Evolutionary conservation across 2,113 vertebrate genomes (phyloP), one percentile per base, ranked within the genome.

Genomic region (Eulemur macaco): DNA sequence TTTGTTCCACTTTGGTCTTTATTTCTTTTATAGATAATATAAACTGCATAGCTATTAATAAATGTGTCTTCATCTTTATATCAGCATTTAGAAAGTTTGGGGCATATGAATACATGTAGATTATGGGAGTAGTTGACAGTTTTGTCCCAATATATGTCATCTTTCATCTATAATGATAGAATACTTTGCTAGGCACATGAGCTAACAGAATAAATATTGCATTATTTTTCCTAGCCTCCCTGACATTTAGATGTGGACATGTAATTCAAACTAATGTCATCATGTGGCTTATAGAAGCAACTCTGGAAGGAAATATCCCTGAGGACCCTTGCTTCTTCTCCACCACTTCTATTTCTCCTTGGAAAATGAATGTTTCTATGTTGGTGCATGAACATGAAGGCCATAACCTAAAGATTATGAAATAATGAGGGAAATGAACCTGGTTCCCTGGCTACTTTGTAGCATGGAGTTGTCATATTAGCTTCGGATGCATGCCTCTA

Each of bases 61-160:
- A 18, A 56, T 45, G 27, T 27, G 11, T 45, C 3, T 42, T 66
- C 3, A 52, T 6, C 14, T 78, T 42, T 69, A 12, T 47, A 21
- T 29, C 13, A 21, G n/a, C 14, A 73, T 64, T 78, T 85, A 74
- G 56, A 73, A 64, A 85, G 12, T 0, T 7, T 37, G 4, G 14
- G 37, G 3, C 3, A n/a, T 31, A 50, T 54, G 1, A 14, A 78
- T 25, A 3, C 1, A 21, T 29, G 3, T 2, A 39, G 11, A 78
- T 0, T 27, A 11, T 77, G 8, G 2, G 5, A 78, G 8, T 50
- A 39, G 34, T 11, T 56, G 5, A 66, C 10, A 31, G 10, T 78
- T 52, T 4, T 52, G 18, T 54, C 9, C 5, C 23, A 60, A 69
- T 45, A 12, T 25, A 69, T 84, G 5, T 27, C 13, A 68, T 45